Conservation (phyloP, 1,140 invertebrate genomes). For the Amphibalanus amphitrite region DNA sequence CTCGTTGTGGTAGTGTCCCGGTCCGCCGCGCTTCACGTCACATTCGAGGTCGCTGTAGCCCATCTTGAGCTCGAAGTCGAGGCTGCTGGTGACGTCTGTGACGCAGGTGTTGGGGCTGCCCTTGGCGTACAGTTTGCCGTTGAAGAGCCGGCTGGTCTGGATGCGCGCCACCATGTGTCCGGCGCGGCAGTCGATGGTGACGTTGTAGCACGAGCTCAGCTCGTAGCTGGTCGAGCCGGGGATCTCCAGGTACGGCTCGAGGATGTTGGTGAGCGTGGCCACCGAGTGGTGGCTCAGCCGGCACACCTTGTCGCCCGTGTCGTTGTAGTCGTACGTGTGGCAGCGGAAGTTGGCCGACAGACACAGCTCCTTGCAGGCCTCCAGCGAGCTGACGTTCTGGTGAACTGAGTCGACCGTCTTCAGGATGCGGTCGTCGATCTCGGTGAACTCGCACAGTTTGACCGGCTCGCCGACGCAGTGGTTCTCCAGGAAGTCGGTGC, state of each 20-base stretch:
- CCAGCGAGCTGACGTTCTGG: slow-evolving; percentile 23
- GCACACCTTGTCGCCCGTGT: slow-evolving; percentile 30
- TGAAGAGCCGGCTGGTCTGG: slow-evolving; percentile 34
- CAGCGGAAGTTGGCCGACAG: slow-evolving; percentile 30
- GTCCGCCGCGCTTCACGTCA: slow-evolving; percentile 27
- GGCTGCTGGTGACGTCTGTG: slow-evolving; percentile 26
- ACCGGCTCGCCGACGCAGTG: slow-evolving; percentile 33
- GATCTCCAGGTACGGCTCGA: slow-evolving; percentile 33
- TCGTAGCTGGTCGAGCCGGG: slow-evolving; percentile 52
- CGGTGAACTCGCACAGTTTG: slow-evolving; percentile 34
- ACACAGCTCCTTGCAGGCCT: slow-evolving; percentile 32
- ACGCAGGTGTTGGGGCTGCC: slow-evolving; percentile 32
- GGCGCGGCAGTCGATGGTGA: slow-evolving; percentile 63
- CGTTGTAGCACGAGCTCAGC: slow-evolving; percentile 83
- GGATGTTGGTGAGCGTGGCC: slow-evolving; percentile 30
- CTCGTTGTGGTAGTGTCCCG: slow-evolving; percentile 27
- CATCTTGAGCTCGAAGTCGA: slow-evolving; percentile 28
- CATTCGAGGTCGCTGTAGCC: slow-evolving; percentile 29
- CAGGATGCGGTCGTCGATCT: slow-evolving; percentile 28
- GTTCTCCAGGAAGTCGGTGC: slow-evolving; percentile 24
- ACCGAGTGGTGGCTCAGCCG: slow-evolving; percentile 33
- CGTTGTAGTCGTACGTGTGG: slow-evolving; percentile 34
- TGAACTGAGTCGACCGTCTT: slow-evolving; percentile 35
- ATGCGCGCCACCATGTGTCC: slow-evolving; percentile 33
- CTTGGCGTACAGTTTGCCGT: slow-evolving; percentile 35